Evolutionary conservation across 2,888 invertebrate species (phyloP), one percentile per base, ranked within the genome.

Genomic region (Eledona agricola): DNA sequence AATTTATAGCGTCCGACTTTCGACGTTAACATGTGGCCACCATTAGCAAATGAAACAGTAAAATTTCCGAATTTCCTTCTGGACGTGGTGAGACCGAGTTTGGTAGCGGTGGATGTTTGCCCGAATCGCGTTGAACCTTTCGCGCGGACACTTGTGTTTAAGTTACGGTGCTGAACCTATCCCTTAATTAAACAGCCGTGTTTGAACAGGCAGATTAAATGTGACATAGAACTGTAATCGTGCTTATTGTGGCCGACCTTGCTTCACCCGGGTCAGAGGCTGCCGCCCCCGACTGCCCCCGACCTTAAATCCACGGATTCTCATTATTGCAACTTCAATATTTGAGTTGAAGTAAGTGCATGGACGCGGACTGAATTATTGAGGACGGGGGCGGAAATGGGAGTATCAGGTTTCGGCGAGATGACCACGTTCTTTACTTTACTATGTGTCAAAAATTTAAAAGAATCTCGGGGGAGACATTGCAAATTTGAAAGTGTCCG

Each of bases 191-290:
- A 77, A 77, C 76, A 76, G 75, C 73, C 71, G 73, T 77, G 75
- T 77, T 77, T 77, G 77, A 76, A 76, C 76, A 74, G 73, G 74
- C 74, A 76, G 77, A 77, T 77, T 77, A 77, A 75, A 77, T 77
- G 76, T 77, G 77, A 77, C 77, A 75, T 69, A 72, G 75, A 76
- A 76, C 71, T 76, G 76, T 77, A 77, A 77, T 76, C 74, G 74
- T 69, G 76, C 76, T 76, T 76, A 77, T 77, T 77, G 77, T 77
- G 76, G 75, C 69, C 69, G 69, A 63, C 59, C 60, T 35, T 32
- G 55, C 50, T 52, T 42, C 26, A 54, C 31, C 50, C 51, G 67
- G 68, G 64, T 61, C 65, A 63, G 57, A 43, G 47, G 28, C 20
- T 6, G 29, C 42, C 16, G 20, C 37, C 47, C 25, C 47, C 50